Evolutionary conservation across 1,140 invertebrate species (phyloP).

Genomic region (Aradophagus sp.): DNA sequence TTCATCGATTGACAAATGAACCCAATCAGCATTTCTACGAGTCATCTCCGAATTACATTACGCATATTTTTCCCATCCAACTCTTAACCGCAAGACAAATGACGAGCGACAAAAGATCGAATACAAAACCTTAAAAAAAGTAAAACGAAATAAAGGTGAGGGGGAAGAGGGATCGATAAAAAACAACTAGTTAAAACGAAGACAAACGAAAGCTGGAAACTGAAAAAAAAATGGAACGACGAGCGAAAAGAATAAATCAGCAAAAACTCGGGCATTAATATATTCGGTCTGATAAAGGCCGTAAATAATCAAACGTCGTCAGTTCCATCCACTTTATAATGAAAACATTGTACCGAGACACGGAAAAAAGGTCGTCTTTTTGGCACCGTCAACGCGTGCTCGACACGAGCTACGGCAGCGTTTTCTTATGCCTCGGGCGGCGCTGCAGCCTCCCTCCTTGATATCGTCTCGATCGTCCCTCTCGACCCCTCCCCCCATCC

Average conservation of each 20-base stretch:
- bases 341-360: slow-evolving; percentile 21
- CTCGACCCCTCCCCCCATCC: neutral
- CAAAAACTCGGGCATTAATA: too few relatives aligned
- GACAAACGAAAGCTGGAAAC: too few relatives aligned
- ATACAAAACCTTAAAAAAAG: too few relatives aligned
- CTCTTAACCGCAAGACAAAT: neutral
- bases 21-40: slow-evolving; percentile 1
- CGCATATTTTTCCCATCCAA: slow-evolving; percentile 1
- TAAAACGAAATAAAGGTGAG: too few relatives aligned
- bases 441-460: slow-evolving; percentile 5
- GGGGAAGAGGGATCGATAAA: too few relatives aligned
- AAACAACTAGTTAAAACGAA: too few relatives aligned
- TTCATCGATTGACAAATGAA: slow-evolving; percentile 7
- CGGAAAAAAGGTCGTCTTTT: slow-evolving; percentile 33
- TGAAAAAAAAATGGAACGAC: too few relatives aligned
- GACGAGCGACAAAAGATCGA: slow-evolving; percentile 1
- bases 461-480: slow-evolving; percentile 7
- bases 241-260: neutral
- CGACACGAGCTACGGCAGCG: slow-evolving; percentile 48
- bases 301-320: slow-evolving; percentile 39
- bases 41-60: slow-evolving; percentile 12
- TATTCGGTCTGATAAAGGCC: slow-evolving; percentile 27
- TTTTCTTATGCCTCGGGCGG: slow-evolving; percentile 42
- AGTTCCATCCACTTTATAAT: slow-evolving; percentile 38
- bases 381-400: slow-evolving; percentile 54